phyloP scores from a whole-genome alignment of 2,797 vertebrate genomes.

The Darevskia nairensis region DNA sequence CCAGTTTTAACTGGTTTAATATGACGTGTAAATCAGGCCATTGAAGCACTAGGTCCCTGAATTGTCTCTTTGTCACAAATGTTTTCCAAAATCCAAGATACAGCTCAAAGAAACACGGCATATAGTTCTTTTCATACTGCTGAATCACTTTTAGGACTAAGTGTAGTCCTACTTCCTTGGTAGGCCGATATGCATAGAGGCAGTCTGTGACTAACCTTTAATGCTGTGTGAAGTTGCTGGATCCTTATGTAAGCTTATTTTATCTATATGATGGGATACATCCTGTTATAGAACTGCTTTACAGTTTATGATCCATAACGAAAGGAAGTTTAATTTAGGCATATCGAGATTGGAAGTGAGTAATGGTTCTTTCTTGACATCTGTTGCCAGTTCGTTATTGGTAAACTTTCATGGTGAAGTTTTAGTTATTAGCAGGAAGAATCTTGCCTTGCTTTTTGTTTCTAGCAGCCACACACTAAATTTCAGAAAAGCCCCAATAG shows the following conservation, averaged over 20 bases:
- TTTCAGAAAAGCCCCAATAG: neutral
- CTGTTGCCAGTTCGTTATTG: neutral
- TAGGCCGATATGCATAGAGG: too few relatives aligned
- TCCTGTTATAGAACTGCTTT: neutral
- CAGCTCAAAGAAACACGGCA: neutral
- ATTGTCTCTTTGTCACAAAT: neutral
- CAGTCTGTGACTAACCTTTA: neutral
- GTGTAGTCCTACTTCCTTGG: neutral
- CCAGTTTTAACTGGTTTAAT: too few relatives aligned
- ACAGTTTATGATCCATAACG: neutral
- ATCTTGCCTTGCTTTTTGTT: neutral
- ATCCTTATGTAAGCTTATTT: constrained; percentile 1
- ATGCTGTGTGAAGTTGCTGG: neutral
- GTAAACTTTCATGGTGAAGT: neutral
- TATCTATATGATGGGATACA: neutral
- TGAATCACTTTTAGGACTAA: neutral
- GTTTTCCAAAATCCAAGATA: neutral
- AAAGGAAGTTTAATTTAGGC: too few relatives aligned
- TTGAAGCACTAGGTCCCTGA: constrained; percentile 5
- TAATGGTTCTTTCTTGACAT: neutral
- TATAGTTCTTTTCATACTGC: neutral
- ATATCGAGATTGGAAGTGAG: neutral
- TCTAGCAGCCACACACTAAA: neutral
- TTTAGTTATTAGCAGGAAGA: neutral
- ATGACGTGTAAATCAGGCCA: too few relatives aligned